Evolutionary conservation across 2,797 vertebrate species (phyloP), one percentile per base, ranked within the genome.

Genomic region (Crypturellus tataupa): DNA sequence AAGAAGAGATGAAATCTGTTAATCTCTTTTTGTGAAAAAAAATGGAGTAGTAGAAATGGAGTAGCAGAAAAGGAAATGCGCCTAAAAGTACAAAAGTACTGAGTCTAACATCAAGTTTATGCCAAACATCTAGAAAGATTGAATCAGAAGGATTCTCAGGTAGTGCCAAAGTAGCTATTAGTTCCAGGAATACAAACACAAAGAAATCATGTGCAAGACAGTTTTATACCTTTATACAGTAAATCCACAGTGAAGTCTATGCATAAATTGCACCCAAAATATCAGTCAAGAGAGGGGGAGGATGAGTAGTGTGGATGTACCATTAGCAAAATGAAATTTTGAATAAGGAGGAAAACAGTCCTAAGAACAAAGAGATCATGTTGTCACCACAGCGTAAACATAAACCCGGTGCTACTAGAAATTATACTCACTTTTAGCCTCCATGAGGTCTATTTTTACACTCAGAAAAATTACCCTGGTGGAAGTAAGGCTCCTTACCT

Each of bases 251-350:
- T 58, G 56, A 87, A 7, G 15, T 6, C 53, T 62, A 89, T 83
- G 16, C 31, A 69, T 27, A 58, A 77, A 71, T 49, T 94, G 19
- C 20, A 31, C 56, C 71, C 18, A 84, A 97, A 91, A 89, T 94
- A 79, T 71, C 69, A 84, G 5, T 76, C 64, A 91, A 81, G 49
- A 44, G 56, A 77, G 9, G 8, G 60, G 88, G 62, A 94, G 25
- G 2, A 53, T 44, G 20, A 46, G 35, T 39, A 89, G 2, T 77
- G 35, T 46, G 87, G n/a, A 58, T 72, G 2, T 24, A 5, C 21
- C 42, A 55, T 39, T 80, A 83, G 65, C 75, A 84, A 89, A 84
- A 78, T 5, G 4, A 89, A 77, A 90, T 33, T 89, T 88, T 86
- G 12, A 53, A 71, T 83, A 72, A 31, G 49, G 20, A 55, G 44